phyloP scores from a whole-genome alignment of 2,797 vertebrate species.

The Pipistrellus kuhlii region DNA sequence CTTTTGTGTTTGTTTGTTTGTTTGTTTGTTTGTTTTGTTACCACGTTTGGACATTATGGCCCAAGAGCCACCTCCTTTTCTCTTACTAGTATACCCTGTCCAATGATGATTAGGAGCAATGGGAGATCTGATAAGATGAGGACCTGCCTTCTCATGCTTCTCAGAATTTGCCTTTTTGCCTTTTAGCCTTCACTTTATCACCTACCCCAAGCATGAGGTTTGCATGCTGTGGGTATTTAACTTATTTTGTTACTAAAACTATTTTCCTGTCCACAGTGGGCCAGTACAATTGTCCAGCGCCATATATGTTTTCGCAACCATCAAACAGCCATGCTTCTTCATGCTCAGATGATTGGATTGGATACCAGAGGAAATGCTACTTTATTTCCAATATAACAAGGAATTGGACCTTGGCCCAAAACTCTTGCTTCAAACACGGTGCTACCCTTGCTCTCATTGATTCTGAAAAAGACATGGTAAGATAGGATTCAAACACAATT shows the following conservation, averaged over 20 bases:
- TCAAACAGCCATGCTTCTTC: neutral
- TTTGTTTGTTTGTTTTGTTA: no score
- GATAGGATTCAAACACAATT: conserved; percentile 7
- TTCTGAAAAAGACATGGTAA: conserved; percentile 83
- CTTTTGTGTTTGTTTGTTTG: neutral
- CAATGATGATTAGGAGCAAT: neutral
- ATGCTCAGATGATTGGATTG: conserved; percentile 81
- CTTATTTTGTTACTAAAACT: conserved; percentile 45
- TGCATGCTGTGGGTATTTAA: neutral
- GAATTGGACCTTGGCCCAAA: conserved; percentile 76
- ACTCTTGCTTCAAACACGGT: conserved; percentile 61
- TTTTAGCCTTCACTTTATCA: neutral
- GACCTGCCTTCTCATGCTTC: neutral
- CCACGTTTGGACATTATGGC: neutral
- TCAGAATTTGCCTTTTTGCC: neutral
- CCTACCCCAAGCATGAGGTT: neutral
- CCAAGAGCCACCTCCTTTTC: neutral
- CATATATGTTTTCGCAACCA: neutral
- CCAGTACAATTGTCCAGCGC: conserved; percentile 75
- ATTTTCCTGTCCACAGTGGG: conserved; percentile 75
- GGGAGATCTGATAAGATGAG: neutral
- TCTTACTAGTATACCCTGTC: neutral
- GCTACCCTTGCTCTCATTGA: conserved; percentile 82
- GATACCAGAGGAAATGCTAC: conserved; percentile 83
- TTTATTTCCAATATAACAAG: conserved; percentile 65